Conservation (phyloP, 1,140 invertebrate genomes). For the Chrysomallon squamiferum region DNA sequence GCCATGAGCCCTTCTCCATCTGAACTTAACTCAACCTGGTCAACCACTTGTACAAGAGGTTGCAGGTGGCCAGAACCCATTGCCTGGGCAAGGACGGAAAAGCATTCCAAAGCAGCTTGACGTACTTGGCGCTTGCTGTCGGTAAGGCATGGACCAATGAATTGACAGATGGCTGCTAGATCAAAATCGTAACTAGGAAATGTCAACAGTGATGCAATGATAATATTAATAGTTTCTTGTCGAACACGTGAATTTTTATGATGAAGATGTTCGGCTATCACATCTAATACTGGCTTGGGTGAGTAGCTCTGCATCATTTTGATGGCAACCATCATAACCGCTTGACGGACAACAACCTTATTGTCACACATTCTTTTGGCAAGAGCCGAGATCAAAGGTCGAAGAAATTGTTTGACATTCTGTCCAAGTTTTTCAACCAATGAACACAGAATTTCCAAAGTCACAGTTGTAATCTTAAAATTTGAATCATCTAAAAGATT, state of each 20-base stretch:
- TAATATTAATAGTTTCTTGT: constrained; percentile 79
- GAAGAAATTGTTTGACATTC: constrained; percentile 56
- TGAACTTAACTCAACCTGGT: constrained; percentile 58
- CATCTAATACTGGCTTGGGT: constrained; percentile 71
- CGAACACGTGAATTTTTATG: constrained; percentile 75
- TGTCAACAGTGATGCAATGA: constrained; percentile 78
- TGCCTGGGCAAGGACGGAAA: constrained; percentile 79
- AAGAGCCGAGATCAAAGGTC: constrained; percentile 62
- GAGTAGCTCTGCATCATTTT: constrained; percentile 71
- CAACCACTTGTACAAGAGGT: constrained; percentile 63
- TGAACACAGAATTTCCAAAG: constrained; percentile 67
- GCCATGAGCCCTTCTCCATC: constrained; percentile 61
- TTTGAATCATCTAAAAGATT: constrained; percentile 68
- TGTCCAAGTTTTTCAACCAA: constrained; percentile 58
- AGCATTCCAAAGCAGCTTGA: constrained; percentile 80
- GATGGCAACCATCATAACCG: constrained; percentile 68
- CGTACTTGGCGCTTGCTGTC: constrained; percentile 78
- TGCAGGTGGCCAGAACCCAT: constrained; percentile 67
- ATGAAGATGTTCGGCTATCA: constrained; percentile 70
- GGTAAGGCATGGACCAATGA: constrained; percentile 69
- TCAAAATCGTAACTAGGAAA: constrained; percentile 85
- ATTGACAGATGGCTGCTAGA: constrained; percentile 69
- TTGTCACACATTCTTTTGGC: constrained; percentile 70
- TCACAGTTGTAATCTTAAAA: constrained; percentile 69
- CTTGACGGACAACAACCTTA: constrained; percentile 63